Base-by-base conservation (phyloP, 35 echinoderm and acorn worm genomes). In the Apostichopus californicus region DNA sequence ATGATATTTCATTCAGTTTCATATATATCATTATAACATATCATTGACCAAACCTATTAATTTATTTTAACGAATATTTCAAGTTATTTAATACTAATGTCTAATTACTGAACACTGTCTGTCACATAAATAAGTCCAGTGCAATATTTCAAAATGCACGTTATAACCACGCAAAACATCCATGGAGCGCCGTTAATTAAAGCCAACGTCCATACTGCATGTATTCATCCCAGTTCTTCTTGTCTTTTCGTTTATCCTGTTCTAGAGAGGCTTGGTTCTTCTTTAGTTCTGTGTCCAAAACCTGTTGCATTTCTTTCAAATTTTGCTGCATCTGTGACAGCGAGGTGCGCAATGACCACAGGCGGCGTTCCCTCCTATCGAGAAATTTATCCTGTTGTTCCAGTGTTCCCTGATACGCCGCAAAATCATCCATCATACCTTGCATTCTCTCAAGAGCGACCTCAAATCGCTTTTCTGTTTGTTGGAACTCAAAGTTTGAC, bases 151-250 rank as follows among this genome's bases (percentile, higher is more conserved):
- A 46, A 46, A 46, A 1, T n/a, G 34, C 34, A 46, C 34, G 34
- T 46, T 3, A 46, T 46, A 46, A 46, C 3, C 34, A 46, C 3
- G 34, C 34, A 46, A 46, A 46, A 1, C 34, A 46, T 46, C 34
- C 34, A 46, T 46, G 34, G 34, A 0, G 34, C 34, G 34, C 34
- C 64, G 64, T 68, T 11, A 11, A 68, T 68, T 87, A 87, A 14
- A 87, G 24, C 86, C 86, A 87, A 59, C 86, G 86, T 24, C 86
- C 86, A 66, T 87, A 87, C 23, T 87, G 55, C 86, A 87, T 87
- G 55, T 87, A 87, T 71, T 87, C 86, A 13, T 87, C 86, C 86
- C 86, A 87, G 7, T 56, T 87, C 52, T 64, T 17, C 86, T 71
- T 22, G 7, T 87, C 86, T 58, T 58, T 54, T 34, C 22, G 23